A percentile compares a stretch with the other conserved stretches of the same genome.
Evolutionary conservation across 2,888 invertebrate species (phyloP).

Genomic region (Frankliniella intonsa): DNA sequence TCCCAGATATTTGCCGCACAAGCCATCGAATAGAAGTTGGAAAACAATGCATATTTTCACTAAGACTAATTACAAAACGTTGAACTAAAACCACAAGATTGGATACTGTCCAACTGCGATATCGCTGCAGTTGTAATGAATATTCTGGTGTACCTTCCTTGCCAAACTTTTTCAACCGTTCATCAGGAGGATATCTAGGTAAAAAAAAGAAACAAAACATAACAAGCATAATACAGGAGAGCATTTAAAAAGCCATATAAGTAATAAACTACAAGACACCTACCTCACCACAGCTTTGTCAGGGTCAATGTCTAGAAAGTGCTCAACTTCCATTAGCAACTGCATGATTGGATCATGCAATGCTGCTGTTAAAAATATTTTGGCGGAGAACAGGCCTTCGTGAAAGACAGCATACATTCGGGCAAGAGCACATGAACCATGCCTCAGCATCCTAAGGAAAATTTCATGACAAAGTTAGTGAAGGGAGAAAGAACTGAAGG

Average conservation of each 20-base stretch:
- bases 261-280: slow-evolving; percentile 24
- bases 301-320: slow-evolving; percentile 85
- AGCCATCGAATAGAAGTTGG: slow-evolving; percentile 88
- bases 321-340: slow-evolving; percentile 84
- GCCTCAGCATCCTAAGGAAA: slow-evolving; percentile 63
- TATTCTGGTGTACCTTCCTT: slow-evolving; percentile 69
- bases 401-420: slow-evolving; percentile 81
- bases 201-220: slow-evolving; percentile 23
- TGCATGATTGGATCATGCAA: slow-evolving; percentile 88
- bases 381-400: slow-evolving; percentile 84
- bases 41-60: slow-evolving; percentile 82
- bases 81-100: slow-evolving; percentile 74
- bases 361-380: slow-evolving; percentile 88
- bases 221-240: slow-evolving; percentile 17
- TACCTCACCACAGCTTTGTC: slow-evolving; percentile 72
- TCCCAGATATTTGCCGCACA: slow-evolving; percentile 74
- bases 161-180: slow-evolving; percentile 70
- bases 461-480: background rate
- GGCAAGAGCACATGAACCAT: slow-evolving; percentile 82
- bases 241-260: no score
- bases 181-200: slow-evolving; percentile 53
- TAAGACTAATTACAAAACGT: slow-evolving; percentile 75
- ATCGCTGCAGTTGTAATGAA: slow-evolving; percentile 65
- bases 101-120: slow-evolving; percentile 72
- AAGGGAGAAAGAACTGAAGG: slow-evolving; percentile 40